Percentiles rank a stretch among this genome's conserved stretches.
phyloP scores from a whole-genome alignment of 2,888 invertebrate genomes.

The Opisthograptis luteolata region DNA sequence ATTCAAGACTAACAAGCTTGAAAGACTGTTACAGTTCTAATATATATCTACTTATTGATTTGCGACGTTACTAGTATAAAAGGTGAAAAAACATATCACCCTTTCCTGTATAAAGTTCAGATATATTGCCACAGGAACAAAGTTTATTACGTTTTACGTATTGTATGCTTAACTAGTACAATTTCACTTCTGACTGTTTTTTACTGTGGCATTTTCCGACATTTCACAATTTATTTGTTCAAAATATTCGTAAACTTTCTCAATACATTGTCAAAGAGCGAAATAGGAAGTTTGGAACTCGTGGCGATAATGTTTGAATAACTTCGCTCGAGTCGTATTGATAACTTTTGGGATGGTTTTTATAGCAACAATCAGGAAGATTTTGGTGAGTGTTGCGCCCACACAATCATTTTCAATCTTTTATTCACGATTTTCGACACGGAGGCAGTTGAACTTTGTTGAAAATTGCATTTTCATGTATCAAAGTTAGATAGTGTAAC shows the following conservation, averaged over 20 bases:
- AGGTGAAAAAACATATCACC: no score
- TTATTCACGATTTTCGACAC: not conserved
- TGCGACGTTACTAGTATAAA: no score
- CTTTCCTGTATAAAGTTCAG: no score
- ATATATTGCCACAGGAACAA: no score
- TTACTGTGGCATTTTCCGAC: conserved; percentile 27
- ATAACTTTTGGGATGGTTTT: conserved; percentile 45
- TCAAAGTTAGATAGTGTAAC: not conserved
- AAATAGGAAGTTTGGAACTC: conserved; percentile 44
- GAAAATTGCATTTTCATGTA: not conserved
- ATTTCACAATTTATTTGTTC: conserved; percentile 40
- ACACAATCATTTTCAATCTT: conserved; percentile 8
- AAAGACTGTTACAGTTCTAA: no score
- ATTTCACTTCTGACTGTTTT: conserved; percentile 1
- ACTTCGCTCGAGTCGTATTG: conserved; percentile 47
- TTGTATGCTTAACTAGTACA: not conserved
- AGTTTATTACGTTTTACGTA: no score
- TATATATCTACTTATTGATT: no score
- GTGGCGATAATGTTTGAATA: conserved; percentile 52
- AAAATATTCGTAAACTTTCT: conserved; percentile 41
- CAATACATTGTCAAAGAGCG: conserved; percentile 45
- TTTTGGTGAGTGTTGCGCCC: conserved; percentile 27
- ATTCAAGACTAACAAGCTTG: not conserved
- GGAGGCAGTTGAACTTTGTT: not conserved
- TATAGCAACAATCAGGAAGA: conserved; percentile 31